Conservation (phyloP, 2,888 invertebrate genomes). For the Blastobasis adustella region DNA sequence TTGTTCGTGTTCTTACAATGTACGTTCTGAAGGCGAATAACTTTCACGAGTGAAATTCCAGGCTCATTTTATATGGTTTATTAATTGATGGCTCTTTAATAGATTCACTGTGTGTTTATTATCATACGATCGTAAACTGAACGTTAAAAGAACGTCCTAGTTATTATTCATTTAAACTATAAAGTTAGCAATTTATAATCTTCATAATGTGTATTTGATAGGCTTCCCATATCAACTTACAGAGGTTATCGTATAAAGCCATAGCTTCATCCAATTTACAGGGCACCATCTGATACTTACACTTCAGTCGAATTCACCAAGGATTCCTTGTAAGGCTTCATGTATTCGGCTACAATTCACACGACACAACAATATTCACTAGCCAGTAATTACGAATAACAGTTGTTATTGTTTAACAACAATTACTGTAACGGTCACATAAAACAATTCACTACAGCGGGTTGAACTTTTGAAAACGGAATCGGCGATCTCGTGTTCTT, state of each 20-base stretch:
- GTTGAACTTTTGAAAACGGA: neutral
- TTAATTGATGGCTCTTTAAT: too few relatives aligned
- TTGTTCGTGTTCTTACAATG: too few relatives aligned
- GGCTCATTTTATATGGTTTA: too few relatives aligned
- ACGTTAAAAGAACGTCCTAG: too few relatives aligned
- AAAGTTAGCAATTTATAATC: too few relatives aligned
- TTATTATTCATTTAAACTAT: too few relatives aligned
- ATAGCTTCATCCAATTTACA: constrained; percentile 37
- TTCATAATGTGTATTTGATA: too few relatives aligned
- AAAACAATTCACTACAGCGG: constrained; percentile 4
- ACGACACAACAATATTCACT: constrained; percentile 10
- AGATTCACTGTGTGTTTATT: too few relatives aligned
- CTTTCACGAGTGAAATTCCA: too few relatives aligned
- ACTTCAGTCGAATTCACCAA: constrained; percentile 28
- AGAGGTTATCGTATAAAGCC: neutral
- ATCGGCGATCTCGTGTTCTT: neutral
- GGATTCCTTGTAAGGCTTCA: constrained; percentile 47
- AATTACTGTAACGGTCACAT: constrained; percentile 16
- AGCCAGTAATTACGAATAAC: constrained; percentile 4
- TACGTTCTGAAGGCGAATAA: too few relatives aligned
- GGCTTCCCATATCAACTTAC: too few relatives aligned
- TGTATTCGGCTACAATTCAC: constrained; percentile 24
- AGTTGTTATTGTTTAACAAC: constrained; percentile 19
- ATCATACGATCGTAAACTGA: too few relatives aligned
- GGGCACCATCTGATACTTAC: constrained; percentile 32